Percentiles rank a stretch among this genome's conserved stretches.
phyloP scores from a whole-genome alignment of 2,113 vertebrate genomes.

The Macrotus californicus region DNA sequence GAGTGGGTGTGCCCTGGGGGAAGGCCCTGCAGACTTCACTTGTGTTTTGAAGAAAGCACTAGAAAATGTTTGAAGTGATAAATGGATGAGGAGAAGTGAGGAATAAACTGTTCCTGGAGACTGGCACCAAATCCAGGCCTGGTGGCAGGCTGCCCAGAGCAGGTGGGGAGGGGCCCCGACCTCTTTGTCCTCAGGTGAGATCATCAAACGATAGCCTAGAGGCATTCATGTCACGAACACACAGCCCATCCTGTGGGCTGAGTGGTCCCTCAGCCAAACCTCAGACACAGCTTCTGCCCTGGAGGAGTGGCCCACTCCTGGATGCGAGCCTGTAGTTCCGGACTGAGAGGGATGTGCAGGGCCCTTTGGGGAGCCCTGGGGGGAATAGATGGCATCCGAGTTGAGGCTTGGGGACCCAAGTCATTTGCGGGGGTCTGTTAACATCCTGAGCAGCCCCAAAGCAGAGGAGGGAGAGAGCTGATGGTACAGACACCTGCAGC shows the following conservation, averaged over 20 bases:
- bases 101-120: neutral
- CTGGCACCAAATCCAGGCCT: neutral
- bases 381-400: neutral
- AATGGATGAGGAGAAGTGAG: too few species aligned
- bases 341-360: neutral
- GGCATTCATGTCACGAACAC: accelerated
- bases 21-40: neutral
- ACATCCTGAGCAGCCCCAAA: neutral
- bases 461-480: neutral
- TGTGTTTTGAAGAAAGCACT: neutral
- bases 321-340: accelerated
- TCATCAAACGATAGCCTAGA: neutral
- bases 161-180: neutral
- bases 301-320: neutral
- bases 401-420: neutral
- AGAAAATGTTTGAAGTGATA: neutral
- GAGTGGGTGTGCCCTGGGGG: neutral
- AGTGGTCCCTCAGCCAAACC: too few species aligned
- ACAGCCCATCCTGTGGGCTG: neutral
- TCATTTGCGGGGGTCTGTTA: neutral
- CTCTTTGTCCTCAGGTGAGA: neutral
- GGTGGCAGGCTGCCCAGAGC: neutral
- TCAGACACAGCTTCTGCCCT: neutral
- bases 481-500: accelerated
- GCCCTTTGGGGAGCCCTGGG: neutral